Evolutionary conservation across 2,888 invertebrate species (phyloP).

Genomic region (Seira ritae): DNA sequence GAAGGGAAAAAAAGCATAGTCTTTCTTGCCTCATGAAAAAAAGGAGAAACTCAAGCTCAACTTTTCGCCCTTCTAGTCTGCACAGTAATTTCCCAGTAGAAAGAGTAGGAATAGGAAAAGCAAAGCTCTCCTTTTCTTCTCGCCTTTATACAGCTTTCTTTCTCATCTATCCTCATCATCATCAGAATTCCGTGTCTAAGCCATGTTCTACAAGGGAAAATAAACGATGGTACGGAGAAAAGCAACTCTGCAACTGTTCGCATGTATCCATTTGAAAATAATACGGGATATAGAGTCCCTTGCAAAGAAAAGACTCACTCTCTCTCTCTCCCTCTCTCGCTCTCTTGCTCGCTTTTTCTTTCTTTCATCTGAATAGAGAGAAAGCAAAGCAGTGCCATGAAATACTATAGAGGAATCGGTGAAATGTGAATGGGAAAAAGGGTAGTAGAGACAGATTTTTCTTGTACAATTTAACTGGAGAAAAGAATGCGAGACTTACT

Average conservation of each 20-base stretch:
- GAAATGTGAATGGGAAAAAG: conserved; percentile 5
- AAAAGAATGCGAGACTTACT: neutral
- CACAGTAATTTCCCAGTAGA: neutral
- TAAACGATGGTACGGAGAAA: neutral
- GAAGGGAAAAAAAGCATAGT: too few species aligned
- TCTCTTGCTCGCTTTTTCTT: too few species aligned
- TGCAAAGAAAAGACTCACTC: neutral
- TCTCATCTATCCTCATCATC: conserved; percentile 11
- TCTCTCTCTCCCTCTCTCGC: too few species aligned
- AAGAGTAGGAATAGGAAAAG: neutral
- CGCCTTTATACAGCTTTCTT: conserved; percentile 7
- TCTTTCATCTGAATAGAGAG: neutral
- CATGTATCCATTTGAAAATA: conserved; percentile 12
- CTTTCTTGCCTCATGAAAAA: neutral
- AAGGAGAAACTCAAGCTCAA: neutral
- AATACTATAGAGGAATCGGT: neutral
- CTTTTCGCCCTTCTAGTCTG: neutral
- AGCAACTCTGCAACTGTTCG: conserved; percentile 9
- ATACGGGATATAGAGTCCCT: neutral
- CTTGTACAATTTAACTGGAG: neutral
- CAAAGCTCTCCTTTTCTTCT: conserved; percentile 7
- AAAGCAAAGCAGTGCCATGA: conserved; percentile 7
- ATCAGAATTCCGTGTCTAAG: neutral
- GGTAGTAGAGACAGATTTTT: neutral
- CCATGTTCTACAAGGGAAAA: conserved; percentile 10